phyloP scores from a whole-genome alignment of 2,113 vertebrate genomes.

The Chaetorhynchus papuensis region DNA sequence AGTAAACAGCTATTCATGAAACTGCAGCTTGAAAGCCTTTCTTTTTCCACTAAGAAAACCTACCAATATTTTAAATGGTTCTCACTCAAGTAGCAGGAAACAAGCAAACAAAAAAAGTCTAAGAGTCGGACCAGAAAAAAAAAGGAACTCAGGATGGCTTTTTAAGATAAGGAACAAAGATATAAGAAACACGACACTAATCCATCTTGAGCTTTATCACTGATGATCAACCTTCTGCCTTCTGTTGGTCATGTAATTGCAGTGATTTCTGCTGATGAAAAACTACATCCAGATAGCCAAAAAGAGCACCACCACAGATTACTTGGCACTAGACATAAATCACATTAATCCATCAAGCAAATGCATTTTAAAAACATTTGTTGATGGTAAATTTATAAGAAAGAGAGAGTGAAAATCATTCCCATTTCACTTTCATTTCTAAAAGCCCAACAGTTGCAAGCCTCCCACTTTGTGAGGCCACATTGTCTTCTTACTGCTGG shows the following conservation, averaged over 20 bases:
- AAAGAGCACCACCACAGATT: conserved; percentile 72
- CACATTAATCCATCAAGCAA: background rate
- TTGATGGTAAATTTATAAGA: background rate
- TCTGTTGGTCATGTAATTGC: conserved; percentile 77
- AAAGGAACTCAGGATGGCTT: conserved; percentile 73
- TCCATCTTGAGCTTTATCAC: conserved; percentile 67
- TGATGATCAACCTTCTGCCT: conserved; percentile 62
- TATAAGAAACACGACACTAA: conserved; percentile 75
- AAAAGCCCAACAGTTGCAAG: conserved; percentile 14
- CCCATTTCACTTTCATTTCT: conserved; percentile 10
- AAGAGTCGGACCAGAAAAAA: conserved; percentile 61
- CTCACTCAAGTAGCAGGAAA: conserved; percentile 21
- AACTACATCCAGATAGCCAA: conserved; percentile 77
- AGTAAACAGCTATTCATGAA: background rate
- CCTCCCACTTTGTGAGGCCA: conserved; percentile 35
- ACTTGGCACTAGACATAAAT: conserved; percentile 51
- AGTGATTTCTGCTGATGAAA: conserved; percentile 86
- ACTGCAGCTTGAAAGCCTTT: background rate
- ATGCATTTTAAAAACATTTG: background rate
- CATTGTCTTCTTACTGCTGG: conserved; percentile 58
- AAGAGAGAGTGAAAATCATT: conserved; percentile 3
- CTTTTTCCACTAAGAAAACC: background rate
- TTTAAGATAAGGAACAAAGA: conserved; percentile 81
- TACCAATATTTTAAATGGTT: background rate
- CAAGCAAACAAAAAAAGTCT: conserved; percentile 12